Base-by-base conservation (phyloP, 2,113 vertebrate species). In the Arenaria interpres region DNA sequence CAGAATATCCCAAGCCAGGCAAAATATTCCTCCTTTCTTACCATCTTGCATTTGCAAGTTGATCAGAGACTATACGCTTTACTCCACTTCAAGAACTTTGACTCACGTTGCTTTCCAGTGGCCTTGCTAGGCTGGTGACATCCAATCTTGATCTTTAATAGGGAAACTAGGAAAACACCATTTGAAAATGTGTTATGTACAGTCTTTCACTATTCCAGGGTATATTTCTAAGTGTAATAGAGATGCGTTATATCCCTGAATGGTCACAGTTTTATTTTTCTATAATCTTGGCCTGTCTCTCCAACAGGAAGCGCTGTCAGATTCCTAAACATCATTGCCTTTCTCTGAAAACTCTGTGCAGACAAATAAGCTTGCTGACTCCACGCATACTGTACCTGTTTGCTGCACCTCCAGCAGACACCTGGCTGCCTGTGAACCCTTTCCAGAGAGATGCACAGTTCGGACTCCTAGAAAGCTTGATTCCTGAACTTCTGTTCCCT, bases 351-450 rank as follows among this genome's bases (percentile, higher is more conserved):
- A 83, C 54, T 33, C n/a, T 0, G 0, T 76, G 53, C 23, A 57
- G 74, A 53, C 5, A 57, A 60, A 57, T 19, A 21, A 76, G 30
- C 28, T 32, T 50, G 23, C 22, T 45, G 14, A 28, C 37, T 48
- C 19, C 72, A 14, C 3, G 1, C 23, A n/a, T 50, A 53, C 63
- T 11, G 30, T 97, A 98, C 98, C 98, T 99, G 96, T 96, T 97
- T 68, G 96, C 85, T 39, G 93, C 43, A 9, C 68, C 93, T 93
- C 97, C 96, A 11, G 80, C 93, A 60, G 78, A 81, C 54, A 59
- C 15, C 0, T 78, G 95, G 95, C 95, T 96, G 80, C 97, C 96
- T 69, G 93, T 89, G 69, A 89, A 68, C 69, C 96, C 95, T 93
- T 93, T 98, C 91, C 98, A 95, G 78, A 97, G 63, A 50, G 86